Conservation (phyloP, 2,888 invertebrate species). For the Portevinia maculata region DNA sequence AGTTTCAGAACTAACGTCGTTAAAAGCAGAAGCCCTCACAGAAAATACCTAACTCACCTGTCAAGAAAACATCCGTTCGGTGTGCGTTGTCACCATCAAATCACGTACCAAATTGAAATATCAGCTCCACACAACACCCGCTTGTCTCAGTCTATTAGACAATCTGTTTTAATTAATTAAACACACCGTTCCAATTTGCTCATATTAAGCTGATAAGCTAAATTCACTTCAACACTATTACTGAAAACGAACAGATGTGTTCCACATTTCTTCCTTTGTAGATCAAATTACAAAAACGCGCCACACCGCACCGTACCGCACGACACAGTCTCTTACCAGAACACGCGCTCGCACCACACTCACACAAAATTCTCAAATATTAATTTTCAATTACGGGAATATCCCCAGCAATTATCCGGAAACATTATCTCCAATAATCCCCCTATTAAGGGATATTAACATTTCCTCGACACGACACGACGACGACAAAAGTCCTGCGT, state of each 20-base stretch:
- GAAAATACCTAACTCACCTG: slow-evolving; percentile 48
- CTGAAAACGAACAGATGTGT: slow-evolving; percentile 23
- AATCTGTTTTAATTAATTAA: slow-evolving; percentile 52
- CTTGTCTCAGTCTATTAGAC: not conserved
- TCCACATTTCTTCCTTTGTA: slow-evolving; percentile 53
- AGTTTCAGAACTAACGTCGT: too few relatives aligned
- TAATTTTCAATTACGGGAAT: slow-evolving; percentile 74
- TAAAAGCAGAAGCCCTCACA: too few relatives aligned
- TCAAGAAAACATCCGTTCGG: slow-evolving; percentile 71
- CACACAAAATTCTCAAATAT: slow-evolving; percentile 65
- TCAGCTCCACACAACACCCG: slow-evolving; percentile 6
- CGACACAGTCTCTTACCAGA: slow-evolving; percentile 9
- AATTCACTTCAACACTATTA: slow-evolving; percentile 45
- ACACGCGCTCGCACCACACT: not conserved
- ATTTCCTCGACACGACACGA: slow-evolving; percentile 64
- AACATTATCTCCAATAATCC: slow-evolving; percentile 73
- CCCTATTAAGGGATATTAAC: slow-evolving; percentile 74
- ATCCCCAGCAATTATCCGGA: slow-evolving; percentile 71
- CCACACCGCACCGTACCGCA: slow-evolving; percentile 7
- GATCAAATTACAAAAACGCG: slow-evolving; percentile 29
- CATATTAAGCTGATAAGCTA: slow-evolving; percentile 32
- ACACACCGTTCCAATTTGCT: slow-evolving; percentile 52
- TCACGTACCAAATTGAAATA: slow-evolving; percentile 43
- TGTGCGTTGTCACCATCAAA: slow-evolving; percentile 65
- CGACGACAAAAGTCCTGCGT: slow-evolving; percentile 59